Evolutionary conservation across 2,797 vertebrate species (phyloP).

Genomic region (Phrynocephalus vlangalii): DNA sequence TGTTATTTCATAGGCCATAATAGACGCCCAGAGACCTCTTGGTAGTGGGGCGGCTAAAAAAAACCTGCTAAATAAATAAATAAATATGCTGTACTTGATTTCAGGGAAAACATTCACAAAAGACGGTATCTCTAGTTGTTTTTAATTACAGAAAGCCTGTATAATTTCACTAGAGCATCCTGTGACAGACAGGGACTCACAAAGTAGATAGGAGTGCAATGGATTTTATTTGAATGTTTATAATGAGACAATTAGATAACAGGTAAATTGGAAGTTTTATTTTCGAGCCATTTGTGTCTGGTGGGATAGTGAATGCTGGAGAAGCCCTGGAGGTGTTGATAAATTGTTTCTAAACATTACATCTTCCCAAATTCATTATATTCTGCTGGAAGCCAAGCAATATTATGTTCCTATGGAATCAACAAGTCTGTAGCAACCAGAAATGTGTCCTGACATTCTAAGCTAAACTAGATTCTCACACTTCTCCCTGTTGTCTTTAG

Average conservation of each 20-base stretch:
- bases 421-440: not conserved
- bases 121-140: not conserved
- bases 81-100: not conserved
- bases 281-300: not conserved
- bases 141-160: too few species aligned
- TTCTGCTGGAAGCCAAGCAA: not conserved
- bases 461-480: not conserved
- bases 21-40: too few species aligned
- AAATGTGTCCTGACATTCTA: not conserved
- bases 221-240: not conserved
- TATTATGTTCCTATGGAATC: not conserved
- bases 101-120: not conserved
- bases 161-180: not conserved
- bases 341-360: not conserved
- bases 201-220: too few species aligned
- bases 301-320: not conserved
- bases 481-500: conserved; percentile 53
- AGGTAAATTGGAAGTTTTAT: not conserved
- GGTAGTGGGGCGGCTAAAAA: too few species aligned
- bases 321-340: not conserved
- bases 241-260: not conserved
- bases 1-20: not conserved
- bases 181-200: not conserved
- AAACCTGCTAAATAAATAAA: too few species aligned
- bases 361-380: not conserved